Evolutionary conservation across 2,888 invertebrate genomes (phyloP).

Genomic region (Vannuccia rotundouncinata): DNA sequence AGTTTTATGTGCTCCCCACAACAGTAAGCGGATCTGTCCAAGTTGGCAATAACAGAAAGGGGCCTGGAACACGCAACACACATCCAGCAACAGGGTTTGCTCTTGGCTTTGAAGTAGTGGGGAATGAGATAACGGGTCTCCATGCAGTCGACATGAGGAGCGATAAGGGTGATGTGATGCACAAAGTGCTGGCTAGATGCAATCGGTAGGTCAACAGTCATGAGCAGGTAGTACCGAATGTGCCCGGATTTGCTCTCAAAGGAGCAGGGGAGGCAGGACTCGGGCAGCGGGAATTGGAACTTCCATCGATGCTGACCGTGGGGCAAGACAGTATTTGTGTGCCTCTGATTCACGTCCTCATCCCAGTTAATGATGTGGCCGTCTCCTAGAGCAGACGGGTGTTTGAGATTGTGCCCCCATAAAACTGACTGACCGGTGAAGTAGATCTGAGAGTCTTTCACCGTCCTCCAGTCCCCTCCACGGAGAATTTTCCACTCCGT

Average conservation of each 20-base stretch:
- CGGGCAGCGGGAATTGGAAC: constrained; percentile 67
- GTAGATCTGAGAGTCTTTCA: constrained; percentile 71
- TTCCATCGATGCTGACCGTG: constrained; percentile 68
- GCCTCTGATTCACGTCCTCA: constrained; percentile 30
- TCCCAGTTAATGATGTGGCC: too few relatives aligned
- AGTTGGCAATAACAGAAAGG: constrained; percentile 63
- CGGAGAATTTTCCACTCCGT: constrained; percentile 71
- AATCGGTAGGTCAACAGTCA: constrained; percentile 68
- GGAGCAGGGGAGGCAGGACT: constrained; percentile 68
- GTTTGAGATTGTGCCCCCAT: constrained; percentile 60
- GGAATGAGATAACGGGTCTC: constrained; percentile 69
- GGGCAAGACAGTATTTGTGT: constrained; percentile 62
- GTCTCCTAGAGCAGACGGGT: background rate
- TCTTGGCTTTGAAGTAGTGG: constrained; percentile 47
- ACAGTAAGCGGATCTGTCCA: constrained; percentile 70
- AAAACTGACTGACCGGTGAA: constrained; percentile 67
- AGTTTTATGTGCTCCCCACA: constrained; percentile 67
- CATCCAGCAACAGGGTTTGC: constrained; percentile 44
- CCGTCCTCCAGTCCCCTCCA: constrained; percentile 67
- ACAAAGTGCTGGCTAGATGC: constrained; percentile 72
- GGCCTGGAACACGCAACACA: constrained; percentile 10
- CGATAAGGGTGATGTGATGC: constrained; percentile 72
- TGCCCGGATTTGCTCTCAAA: constrained; percentile 70
- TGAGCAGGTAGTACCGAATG: constrained; percentile 64
- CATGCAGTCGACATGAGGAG: constrained; percentile 73